phyloP scores from a whole-genome alignment of 53 echinoderm and acorn worm genomes.

The Paracentrotus lividus region DNA sequence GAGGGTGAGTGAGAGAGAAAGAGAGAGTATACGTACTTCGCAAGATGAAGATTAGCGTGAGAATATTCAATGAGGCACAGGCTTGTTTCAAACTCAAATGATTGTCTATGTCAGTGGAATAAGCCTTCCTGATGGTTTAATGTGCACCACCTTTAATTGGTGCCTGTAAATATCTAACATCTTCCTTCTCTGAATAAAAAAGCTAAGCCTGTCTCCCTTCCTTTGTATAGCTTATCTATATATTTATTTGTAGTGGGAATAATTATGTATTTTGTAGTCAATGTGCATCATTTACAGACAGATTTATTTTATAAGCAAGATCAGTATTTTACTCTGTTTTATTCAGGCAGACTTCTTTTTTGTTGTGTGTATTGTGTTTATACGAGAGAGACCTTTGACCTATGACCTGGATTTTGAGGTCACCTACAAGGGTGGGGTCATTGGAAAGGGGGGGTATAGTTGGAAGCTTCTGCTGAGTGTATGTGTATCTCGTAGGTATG shows the following conservation, averaged over 20 bases:
- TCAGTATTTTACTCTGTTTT: constrained; percentile 57
- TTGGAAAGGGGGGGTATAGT: background rate
- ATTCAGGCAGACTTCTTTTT: constrained; percentile 27
- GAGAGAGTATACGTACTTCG: background rate
- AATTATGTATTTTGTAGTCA: constrained; percentile 37
- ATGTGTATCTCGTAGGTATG: constrained; percentile 36
- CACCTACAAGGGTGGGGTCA: background rate
- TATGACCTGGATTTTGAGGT: constrained; percentile 25
- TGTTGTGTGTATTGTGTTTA: constrained; percentile 30
- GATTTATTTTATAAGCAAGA: constrained; percentile 63
- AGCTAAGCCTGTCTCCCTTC: constrained; percentile 5
- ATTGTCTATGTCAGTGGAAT: background rate
- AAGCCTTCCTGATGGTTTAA: background rate
- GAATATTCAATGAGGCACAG: background rate
- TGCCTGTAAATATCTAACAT: background rate
- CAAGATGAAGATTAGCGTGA: background rate
- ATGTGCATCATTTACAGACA: constrained; percentile 38
- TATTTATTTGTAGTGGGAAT: constrained; percentile 60
- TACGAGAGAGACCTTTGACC: constrained; percentile 16
- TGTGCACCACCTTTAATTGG: background rate
- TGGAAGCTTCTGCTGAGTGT: constrained; percentile 7
- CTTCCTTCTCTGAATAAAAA: constrained; percentile 14
- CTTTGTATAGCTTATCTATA: constrained; percentile 44
- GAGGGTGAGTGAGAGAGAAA: background rate
- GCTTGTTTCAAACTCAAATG: background rate